These are phyloP conservation scores for Hassar affinis DNA, from an alignment of 2,113 vertebrate species.

Conservation along the genomic window DNA sequence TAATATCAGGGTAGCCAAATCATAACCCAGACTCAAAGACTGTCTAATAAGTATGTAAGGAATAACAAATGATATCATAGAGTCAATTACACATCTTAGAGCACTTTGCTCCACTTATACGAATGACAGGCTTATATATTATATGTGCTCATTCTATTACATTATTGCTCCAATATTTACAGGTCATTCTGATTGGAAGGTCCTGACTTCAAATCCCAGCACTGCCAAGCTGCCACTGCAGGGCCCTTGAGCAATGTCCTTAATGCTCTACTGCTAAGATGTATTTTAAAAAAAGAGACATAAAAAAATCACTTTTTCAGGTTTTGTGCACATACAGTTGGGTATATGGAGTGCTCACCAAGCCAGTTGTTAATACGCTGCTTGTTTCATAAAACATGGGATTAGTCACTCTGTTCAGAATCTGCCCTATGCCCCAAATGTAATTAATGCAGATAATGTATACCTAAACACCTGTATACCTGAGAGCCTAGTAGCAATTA, in stretches of 20 bases:
- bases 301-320: too few relatives aligned
- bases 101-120: not conserved
- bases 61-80: not conserved
- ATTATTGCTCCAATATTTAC: not conserved
- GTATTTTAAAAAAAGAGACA: too few relatives aligned
- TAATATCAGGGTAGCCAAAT: not conserved
- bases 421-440: too few relatives aligned
- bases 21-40: not conserved
- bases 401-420: too few relatives aligned
- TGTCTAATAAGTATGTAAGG: not conserved
- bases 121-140: not conserved
- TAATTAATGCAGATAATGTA: too few relatives aligned
- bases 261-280: not conserved
- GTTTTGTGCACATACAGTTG: too few relatives aligned
- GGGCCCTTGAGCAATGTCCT: not conserved
- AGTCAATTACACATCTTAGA: not conserved
- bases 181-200: not conserved
- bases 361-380: too few relatives aligned
- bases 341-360: too few relatives aligned
- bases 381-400: too few relatives aligned
- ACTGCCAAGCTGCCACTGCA: not conserved
- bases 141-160: not conserved
- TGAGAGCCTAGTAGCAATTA: too few relatives aligned
- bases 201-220: not conserved
- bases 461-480: too few relatives aligned